phyloP scores from a whole-genome alignment of 2,113 vertebrate genomes.

The Illadopsis cleaveri region DNA sequence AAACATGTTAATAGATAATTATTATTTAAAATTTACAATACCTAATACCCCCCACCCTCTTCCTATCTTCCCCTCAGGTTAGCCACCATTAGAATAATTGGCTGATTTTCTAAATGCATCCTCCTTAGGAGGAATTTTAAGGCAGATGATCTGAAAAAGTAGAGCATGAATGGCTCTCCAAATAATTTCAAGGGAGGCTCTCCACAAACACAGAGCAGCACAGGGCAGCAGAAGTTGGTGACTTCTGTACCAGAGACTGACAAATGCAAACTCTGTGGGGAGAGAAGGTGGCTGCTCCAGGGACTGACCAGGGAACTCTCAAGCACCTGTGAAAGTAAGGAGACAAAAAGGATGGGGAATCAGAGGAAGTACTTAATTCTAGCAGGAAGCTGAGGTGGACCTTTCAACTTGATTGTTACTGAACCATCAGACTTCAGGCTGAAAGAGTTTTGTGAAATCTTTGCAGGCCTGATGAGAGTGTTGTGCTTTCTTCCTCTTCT shows the following conservation, averaged over 20 bases:
- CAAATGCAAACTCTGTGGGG: not conserved
- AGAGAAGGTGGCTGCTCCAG: not conserved
- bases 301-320: not conserved
- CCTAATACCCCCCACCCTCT: fast-evolving
- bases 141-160: not conserved
- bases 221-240: not conserved
- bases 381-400: not conserved
- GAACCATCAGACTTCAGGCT: not conserved
- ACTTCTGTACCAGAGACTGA: not conserved
- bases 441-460: not conserved
- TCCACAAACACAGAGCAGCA: not conserved
- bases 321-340: not conserved
- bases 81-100: not conserved
- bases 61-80: not conserved
- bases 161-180: not conserved
- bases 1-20: not conserved
- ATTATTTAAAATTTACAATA: not conserved
- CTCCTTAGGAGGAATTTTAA: not conserved
- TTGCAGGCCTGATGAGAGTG: not conserved
- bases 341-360: not conserved
- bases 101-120: not conserved
- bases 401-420: not conserved
- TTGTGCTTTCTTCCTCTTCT: not conserved
- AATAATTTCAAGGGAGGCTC: not conserved
- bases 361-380: not conserved